Conservation (phyloP, 1,140 invertebrate species). For the Hirudo medicinalis region DNA sequence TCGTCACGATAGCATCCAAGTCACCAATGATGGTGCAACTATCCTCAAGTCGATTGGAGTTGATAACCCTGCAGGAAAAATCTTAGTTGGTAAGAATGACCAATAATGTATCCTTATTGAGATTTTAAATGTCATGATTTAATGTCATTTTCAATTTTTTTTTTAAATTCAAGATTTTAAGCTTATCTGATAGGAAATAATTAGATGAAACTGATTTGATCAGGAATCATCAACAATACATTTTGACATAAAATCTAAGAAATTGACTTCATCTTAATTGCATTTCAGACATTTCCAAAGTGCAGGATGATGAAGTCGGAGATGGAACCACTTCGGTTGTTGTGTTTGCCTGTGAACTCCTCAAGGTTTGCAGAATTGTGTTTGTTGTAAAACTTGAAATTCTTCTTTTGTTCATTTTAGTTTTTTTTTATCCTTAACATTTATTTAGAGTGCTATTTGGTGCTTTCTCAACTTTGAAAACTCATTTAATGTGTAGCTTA, state of each 20-base stretch:
- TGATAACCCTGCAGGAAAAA: constrained; percentile 97
- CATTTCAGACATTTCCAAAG: constrained; percentile 76
- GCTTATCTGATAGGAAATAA: too few species aligned
- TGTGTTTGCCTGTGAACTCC: constrained; percentile 83
- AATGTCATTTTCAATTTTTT: not conserved
- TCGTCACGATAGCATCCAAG: constrained; percentile 71
- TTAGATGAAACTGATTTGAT: not conserved
- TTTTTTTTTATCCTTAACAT: not conserved
- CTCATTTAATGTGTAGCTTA: not conserved
- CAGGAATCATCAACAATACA: too few species aligned
- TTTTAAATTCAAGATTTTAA: not conserved
- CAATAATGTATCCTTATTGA: not conserved
- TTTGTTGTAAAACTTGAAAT: not conserved
- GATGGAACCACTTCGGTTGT: constrained; percentile 99
- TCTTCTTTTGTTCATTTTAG: not conserved
- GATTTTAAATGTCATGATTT: constrained; percentile 17
- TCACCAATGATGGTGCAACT: constrained; percentile 98
- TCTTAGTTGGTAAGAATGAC: constrained; percentile 61
- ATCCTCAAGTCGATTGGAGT: constrained; percentile 92
- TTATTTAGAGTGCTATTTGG: not conserved
- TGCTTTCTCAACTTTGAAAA: not conserved
- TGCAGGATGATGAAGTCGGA: constrained; percentile 98
- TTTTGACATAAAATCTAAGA: not conserved
- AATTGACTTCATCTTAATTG: constrained; percentile 18
- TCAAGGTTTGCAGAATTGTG: constrained; percentile 46